A percentile compares a stretch with the other conserved stretches of the same genome.
Evolutionary conservation across 2,113 vertebrate genomes (phyloP).

Genomic region (Athene cunicularia): DNA sequence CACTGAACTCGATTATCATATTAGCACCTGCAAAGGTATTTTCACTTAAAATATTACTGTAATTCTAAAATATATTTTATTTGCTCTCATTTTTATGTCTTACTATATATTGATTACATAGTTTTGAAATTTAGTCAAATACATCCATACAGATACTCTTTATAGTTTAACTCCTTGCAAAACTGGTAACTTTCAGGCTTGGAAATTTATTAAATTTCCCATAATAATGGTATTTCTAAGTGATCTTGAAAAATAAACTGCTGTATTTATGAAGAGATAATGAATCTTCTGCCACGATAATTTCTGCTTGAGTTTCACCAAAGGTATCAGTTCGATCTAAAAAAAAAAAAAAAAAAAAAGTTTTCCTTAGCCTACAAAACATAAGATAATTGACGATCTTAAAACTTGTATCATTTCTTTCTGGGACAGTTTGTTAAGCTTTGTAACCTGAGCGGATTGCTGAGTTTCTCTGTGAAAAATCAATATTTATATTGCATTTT

Average conservation of each 20-base stretch:
- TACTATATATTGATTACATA: not conserved
- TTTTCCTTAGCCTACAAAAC: not conserved
- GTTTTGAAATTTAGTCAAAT: not conserved
- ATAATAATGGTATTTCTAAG: not conserved
- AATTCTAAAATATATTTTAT: not conserved
- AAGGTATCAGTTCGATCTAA: not conserved
- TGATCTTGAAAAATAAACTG: not conserved
- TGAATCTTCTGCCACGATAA: not conserved
- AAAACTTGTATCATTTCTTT: not conserved
- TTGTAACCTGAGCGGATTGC: not conserved
- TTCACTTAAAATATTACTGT: not conserved
- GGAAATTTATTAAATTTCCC: not conserved
- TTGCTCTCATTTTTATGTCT: not conserved
- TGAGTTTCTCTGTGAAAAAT: conserved; percentile 36
- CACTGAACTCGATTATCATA: not conserved
- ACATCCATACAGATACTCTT: not conserved
- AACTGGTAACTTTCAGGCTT: not conserved
- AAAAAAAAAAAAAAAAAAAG: not conserved
- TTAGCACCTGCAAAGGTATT: not conserved
- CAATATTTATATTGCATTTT: conserved; percentile 44
- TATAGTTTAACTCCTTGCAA: not conserved
- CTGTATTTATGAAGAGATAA: not conserved
- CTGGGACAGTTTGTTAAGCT: not conserved
- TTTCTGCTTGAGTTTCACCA: not conserved
- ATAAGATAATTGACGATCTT: not conserved